Evolutionary conservation across 2,888 invertebrate genomes (phyloP).

Genomic region (Prenolepis imparis): DNA sequence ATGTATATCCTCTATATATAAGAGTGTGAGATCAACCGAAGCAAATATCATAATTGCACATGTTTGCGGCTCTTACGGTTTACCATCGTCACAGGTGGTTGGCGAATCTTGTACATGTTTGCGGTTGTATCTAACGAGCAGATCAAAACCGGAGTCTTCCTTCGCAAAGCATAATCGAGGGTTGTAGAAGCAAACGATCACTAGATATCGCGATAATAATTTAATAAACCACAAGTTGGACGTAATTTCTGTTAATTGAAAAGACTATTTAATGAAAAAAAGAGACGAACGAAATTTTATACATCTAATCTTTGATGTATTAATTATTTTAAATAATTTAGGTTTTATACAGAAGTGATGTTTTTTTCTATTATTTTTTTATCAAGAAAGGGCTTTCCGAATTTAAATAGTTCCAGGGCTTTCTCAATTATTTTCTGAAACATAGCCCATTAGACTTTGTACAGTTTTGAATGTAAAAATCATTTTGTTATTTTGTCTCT

Average conservation of each 20-base stretch:
- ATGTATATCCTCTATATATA: not conserved
- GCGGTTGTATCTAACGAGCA: constrained; percentile 59
- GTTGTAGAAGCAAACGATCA: constrained; percentile 49
- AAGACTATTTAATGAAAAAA: not conserved
- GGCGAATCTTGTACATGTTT: constrained; percentile 57
- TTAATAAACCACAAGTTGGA: not conserved
- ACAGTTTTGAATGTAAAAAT: not conserved
- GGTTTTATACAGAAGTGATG: not conserved
- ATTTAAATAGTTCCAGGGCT: not conserved
- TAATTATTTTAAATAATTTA: not conserved
- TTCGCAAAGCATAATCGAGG: constrained; percentile 13
- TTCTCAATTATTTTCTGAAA: not conserved
- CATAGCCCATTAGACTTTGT: not conserved
- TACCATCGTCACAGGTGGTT: constrained; percentile 66
- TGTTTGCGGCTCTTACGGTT: constrained; percentile 66
- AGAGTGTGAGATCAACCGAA: constrained; percentile 14
- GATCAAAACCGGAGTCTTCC: constrained; percentile 63
- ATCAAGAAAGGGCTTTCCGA: not conserved
- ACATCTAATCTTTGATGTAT: not conserved
- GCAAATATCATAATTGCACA: constrained; percentile 64
- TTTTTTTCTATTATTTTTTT: not conserved
- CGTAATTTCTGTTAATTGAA: not conserved
- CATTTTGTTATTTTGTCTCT: not conserved
- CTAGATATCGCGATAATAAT: not conserved
- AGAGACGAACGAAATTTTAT: not conserved